A percentile compares a stretch with the other conserved stretches of the same genome.
Conservation (phyloP, 1,140 invertebrate species). For the Sycophila sp. region DNA sequence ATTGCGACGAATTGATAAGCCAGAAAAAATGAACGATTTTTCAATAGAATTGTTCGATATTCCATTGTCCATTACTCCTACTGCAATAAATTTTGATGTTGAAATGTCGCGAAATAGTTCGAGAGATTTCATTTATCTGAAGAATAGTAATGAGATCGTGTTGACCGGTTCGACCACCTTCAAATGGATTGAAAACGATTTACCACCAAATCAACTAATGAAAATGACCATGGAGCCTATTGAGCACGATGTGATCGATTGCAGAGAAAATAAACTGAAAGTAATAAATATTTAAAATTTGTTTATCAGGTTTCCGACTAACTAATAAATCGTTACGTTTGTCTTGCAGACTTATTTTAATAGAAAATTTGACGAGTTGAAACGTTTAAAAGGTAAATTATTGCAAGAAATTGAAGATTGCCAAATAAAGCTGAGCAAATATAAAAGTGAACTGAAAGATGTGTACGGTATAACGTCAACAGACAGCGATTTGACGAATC, state of each 20-base stretch:
- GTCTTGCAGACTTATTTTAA: slow-evolving; percentile 61
- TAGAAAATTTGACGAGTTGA: slow-evolving; percentile 62
- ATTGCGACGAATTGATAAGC: slow-evolving; percentile 31
- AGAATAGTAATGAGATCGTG: slow-evolving; percentile 27
- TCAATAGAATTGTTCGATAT: slow-evolving; percentile 70
- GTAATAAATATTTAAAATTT: slow-evolving; percentile 21
- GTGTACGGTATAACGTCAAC: slow-evolving; percentile 41
- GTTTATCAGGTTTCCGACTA: not conserved
- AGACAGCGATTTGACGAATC: slow-evolving; percentile 33
- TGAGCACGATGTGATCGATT: not conserved
- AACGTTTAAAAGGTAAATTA: slow-evolving; percentile 44
- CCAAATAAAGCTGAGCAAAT: slow-evolving; percentile 46
- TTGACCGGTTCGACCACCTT: slow-evolving; percentile 53
- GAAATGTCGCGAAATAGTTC: not conserved
- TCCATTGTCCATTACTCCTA: no score
- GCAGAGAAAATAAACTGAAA: slow-evolving; percentile 44
- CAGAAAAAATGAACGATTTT: slow-evolving; percentile 62
- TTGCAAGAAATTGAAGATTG: slow-evolving; percentile 42
- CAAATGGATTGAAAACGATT: slow-evolving; percentile 57
- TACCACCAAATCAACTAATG: slow-evolving; percentile 31
- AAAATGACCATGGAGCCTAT: not conserved
- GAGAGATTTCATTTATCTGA: not conserved
- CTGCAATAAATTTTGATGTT: no score
- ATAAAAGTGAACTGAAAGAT: slow-evolving; percentile 46
- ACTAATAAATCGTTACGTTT: not conserved